Evolutionary conservation across 2,113 vertebrate genomes (phyloP).

Genomic region (Sakesphorus luctuosus): DNA sequence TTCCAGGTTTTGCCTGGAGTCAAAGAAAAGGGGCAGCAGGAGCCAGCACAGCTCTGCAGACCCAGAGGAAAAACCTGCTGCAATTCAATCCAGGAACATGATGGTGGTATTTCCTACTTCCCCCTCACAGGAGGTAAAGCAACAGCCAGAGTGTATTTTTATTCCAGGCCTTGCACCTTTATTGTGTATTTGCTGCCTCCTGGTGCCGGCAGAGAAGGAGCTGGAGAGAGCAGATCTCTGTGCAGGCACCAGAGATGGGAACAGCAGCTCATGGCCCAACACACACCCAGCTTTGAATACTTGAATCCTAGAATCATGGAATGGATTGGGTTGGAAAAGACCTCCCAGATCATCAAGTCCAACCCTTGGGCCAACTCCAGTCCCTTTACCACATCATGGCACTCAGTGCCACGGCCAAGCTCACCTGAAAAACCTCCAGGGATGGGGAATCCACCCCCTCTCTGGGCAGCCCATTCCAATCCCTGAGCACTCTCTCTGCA

Average conservation of each 20-base stretch:
- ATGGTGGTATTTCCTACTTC: background rate
- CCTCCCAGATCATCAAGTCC: no score
- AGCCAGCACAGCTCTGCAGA: background rate
- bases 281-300: background rate
- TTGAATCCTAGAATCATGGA: background rate
- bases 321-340: no score
- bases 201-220: slow-evolving; percentile 14
- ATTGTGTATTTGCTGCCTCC: slow-evolving; percentile 57
- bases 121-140: background rate
- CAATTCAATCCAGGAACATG: background rate
- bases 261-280: background rate
- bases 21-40: rapidly evolving
- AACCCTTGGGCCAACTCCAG: no score
- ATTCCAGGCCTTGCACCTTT: background rate
- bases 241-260: background rate
- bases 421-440: no score
- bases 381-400: no score
- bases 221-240: background rate
- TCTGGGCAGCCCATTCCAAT: no score
- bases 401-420: no score
- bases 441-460: no score
- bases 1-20: background rate
- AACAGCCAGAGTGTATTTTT: background rate
- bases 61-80: background rate
- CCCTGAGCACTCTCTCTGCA: no score